Percentiles rank a stretch among this genome's conserved stretches.
These are phyloP conservation scores for Falco concolor DNA, from an alignment of 2,797 vertebrate genomes.

Conservation along the genomic window DNA sequence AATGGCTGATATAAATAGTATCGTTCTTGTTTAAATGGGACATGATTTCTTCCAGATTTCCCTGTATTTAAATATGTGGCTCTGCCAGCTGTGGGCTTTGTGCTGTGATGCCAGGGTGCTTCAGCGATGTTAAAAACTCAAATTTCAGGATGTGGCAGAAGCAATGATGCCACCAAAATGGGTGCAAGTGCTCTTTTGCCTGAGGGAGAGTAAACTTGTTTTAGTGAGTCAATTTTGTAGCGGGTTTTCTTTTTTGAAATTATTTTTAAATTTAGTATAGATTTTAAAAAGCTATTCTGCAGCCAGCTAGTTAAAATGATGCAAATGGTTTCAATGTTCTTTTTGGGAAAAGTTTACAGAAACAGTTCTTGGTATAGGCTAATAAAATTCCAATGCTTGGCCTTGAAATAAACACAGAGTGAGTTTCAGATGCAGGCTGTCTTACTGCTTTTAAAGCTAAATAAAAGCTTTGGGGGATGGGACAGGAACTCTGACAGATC, in stretches of 20 bases:
- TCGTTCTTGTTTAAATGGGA: neutral
- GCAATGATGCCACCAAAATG: neutral
- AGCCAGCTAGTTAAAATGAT: neutral
- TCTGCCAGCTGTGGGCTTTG: neutral
- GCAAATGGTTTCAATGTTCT: constrained; percentile 33
- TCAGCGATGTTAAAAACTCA: neutral
- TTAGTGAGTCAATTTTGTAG: neutral
- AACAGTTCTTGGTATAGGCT: neutral
- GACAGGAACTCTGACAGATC: neutral
- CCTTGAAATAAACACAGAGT: neutral
- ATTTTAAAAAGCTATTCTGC: neutral
- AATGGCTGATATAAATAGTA: neutral
- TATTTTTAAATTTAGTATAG: neutral
- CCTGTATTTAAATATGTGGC: neutral
- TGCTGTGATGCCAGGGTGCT: neutral
- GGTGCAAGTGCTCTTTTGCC: neutral
- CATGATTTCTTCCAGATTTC: constrained; percentile 19
- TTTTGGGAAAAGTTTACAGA: constrained; percentile 1
- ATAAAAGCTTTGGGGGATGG: neutral
- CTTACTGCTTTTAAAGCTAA: neutral
- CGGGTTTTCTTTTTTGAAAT: neutral
- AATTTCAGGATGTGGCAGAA: neutral
- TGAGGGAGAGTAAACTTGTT: neutral
- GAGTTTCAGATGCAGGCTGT: neutral
- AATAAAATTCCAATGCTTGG: neutral